These are phyloP conservation scores for Unio delphinus DNA, from an alignment of 2,888 invertebrate species.

Conservation along the genomic window DNA sequence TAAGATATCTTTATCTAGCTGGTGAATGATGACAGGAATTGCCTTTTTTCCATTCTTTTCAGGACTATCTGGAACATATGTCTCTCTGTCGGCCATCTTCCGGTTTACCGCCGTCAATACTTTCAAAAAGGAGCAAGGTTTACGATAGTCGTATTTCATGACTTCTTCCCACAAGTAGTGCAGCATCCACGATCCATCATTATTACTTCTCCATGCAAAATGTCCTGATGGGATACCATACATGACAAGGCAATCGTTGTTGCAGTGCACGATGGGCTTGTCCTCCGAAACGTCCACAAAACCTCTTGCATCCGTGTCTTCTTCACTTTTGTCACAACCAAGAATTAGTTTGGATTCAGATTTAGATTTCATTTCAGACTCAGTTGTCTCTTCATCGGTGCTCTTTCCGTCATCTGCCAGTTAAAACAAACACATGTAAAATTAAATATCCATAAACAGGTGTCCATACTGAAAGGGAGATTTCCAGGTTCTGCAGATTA, in stretches of 20 bases:
- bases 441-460: too few species aligned
- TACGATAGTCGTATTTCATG: constrained; percentile 19
- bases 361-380: too few species aligned
- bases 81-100: constrained; percentile 18
- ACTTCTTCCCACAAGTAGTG: constrained; percentile 23
- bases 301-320: too few species aligned
- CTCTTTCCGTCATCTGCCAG: too few species aligned
- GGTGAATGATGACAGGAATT: constrained; percentile 29
- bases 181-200: constrained; percentile 34
- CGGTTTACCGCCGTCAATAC: constrained; percentile 20
- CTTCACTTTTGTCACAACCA: too few species aligned
- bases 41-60: constrained; percentile 22
- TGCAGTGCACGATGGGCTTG: constrained; percentile 24
- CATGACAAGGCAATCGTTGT: constrained; percentile 31
- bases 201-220: constrained; percentile 30
- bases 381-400: too few species aligned
- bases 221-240: constrained; percentile 30
- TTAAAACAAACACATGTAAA: too few species aligned
- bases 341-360: too few species aligned
- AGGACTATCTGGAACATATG: constrained; percentile 15
- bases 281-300: background rate
- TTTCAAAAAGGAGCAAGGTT: constrained; percentile 18
- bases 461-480: too few species aligned
- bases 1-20: constrained; percentile 24
- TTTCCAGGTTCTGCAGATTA: too few species aligned